These are phyloP conservation scores for Macaria notata DNA, from an alignment of 2,888 invertebrate species.

Conservation along the genomic window DNA sequence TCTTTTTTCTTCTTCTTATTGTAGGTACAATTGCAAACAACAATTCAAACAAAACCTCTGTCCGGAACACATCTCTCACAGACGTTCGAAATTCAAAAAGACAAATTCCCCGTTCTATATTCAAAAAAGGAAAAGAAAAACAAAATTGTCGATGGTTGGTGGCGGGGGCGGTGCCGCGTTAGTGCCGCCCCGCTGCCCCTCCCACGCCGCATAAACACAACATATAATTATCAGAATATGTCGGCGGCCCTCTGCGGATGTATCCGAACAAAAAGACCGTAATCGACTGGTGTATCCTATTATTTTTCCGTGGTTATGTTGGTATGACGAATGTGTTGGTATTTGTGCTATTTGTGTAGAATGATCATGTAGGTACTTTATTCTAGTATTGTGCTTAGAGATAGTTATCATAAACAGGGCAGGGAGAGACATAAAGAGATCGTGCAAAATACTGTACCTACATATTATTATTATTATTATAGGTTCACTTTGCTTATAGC, in stretches of 20 bases:
- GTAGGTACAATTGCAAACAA: neutral
- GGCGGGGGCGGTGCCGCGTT: conserved; percentile 60
- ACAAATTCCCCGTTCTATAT: conserved; percentile 28
- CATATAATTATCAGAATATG: conserved; percentile 53
- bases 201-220: conserved; percentile 54
- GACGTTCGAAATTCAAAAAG: conserved; percentile 29
- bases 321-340: conserved; percentile 9
- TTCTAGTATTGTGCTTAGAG: no score
- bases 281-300: conserved; percentile 12
- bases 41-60: neutral
- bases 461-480: no score
- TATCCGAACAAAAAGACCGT: conserved; percentile 16
- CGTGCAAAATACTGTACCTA: no score
- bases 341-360: neutral
- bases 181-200: conserved; percentile 67
- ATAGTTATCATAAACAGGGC: no score
- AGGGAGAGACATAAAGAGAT: no score
- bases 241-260: conserved; percentile 20
- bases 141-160: conserved; percentile 36
- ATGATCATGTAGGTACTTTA: no score
- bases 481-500: no score
- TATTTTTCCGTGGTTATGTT: conserved; percentile 6
- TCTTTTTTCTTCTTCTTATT: no score
- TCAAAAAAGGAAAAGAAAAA: conserved; percentile 31
- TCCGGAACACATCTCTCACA: conserved; percentile 3